Base-by-base conservation (phyloP, 2,888 invertebrate species). In the Drosophila paucipuncta region DNA sequence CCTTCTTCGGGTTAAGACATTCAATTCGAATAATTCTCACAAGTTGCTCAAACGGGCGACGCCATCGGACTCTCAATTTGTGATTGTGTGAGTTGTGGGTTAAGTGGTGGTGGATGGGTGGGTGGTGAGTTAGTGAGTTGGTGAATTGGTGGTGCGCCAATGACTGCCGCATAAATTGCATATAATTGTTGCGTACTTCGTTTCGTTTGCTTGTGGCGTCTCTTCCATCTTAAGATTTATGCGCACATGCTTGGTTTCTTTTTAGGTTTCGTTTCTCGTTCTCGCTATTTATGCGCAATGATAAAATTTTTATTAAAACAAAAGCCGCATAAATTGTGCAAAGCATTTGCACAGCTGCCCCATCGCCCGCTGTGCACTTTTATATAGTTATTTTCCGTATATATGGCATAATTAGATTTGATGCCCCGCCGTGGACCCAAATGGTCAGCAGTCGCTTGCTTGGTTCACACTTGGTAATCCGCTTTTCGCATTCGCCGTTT, bases 121-220 rank as follows among this genome's bases (percentile, higher is more conserved):
- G 25, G 30, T 41, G 35, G 7, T 31, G 25, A 22, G 22, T 22
- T 22, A 22, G 25, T 33, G 22, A 7, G 22, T 16, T 43, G 41
- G 52, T 66, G 80, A 22, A 13, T 25, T 52, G 41, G 52, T 66
- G 80, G 52, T 43, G 58, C 39, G 43, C 43, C 53, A 47, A 54
- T 58, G 57, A 58, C 86, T 82, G 73, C 68, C 78, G 91, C 90
- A 91, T 91, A 91, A 91, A 91, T 91, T 92, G 92, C 92, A 92
- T 90, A 92, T 91, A 91, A 91, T 91, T 91, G 91, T 91, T 91
- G 58, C 80, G 22, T 35, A 37, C 47, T 41, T 39, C 39, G n/a
- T 5, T 49, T 35, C 31, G 16, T n/a, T 60, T 28, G 13, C 76
- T 63, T 63, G 30, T 57, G 59, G 50, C 62, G 53, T 70, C 53